Percentiles rank a stretch among this genome's conserved stretches.
These are phyloP conservation scores for Anguilla anguilla DNA, from an alignment of 2,797 vertebrate species.

Conservation along the genomic window DNA sequence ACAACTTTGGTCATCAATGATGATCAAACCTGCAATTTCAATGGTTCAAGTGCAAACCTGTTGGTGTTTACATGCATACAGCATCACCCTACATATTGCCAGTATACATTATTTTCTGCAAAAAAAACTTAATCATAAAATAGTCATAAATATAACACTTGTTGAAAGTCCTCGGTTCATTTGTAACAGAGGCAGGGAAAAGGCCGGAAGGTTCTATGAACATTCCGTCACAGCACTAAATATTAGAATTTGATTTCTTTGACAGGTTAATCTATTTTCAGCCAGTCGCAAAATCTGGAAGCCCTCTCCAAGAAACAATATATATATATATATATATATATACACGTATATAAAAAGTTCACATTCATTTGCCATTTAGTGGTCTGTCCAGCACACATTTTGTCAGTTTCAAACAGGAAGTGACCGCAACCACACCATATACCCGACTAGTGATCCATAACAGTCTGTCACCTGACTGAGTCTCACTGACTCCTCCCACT, in stretches of 20 bases:
- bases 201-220: background rate
- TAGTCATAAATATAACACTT: constrained; percentile 7
- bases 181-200: background rate
- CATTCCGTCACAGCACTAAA: background rate
- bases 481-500: background rate
- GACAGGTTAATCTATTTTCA: background rate
- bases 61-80: constrained; percentile 37
- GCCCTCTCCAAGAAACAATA: background rate
- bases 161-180: constrained; percentile 29
- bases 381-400: constrained; percentile 33
- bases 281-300: background rate
- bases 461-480: background rate
- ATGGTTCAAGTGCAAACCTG: constrained; percentile 44
- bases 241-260: background rate
- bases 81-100: constrained; percentile 13
- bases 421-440: constrained; percentile 12
- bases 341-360: constrained; percentile 20
- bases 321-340: background rate
- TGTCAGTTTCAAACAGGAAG: constrained; percentile 11
- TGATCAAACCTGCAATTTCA: constrained; percentile 34
- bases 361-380: constrained; percentile 48
- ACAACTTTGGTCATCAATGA: constrained; percentile 28
- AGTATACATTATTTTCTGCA: constrained; percentile 13
- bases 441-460: background rate
- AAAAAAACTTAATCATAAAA: constrained; percentile 32